Conservation (phyloP, 1,140 invertebrate genomes). For the Hyposmocoma kahamanoa region DNA sequence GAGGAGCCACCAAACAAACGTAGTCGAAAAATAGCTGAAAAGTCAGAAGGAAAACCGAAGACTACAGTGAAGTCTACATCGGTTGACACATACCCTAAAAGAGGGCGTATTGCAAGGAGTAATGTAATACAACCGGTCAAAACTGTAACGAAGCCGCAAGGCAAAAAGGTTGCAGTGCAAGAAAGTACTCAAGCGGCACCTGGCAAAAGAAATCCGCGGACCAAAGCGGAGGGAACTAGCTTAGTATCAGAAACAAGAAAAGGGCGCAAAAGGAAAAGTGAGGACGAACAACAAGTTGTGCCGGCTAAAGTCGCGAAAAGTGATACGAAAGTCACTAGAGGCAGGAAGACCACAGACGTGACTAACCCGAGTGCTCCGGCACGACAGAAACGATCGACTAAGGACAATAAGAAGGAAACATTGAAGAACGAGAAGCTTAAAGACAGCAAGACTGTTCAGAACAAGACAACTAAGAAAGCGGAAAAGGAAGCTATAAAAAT, state of each 20-base stretch:
- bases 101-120: neutral
- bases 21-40: constrained; percentile 9
- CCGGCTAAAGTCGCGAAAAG: neutral
- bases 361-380: neutral
- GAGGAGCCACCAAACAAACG: neutral
- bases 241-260: neutral
- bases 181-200: neutral
- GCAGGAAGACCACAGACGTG: neutral
- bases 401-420: neutral
- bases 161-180: constrained; percentile 9
- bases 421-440: too few species aligned
- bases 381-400: neutral
- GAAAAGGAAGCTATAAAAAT: too few species aligned
- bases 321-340: neutral
- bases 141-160: neutral
- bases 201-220: neutral
- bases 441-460: too few species aligned
- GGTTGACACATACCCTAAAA: neutral
- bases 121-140: neutral
- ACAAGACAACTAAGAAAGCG: too few species aligned
- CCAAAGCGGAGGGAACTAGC: neutral
- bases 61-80: neutral
- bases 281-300: neutral
- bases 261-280: neutral
- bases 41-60: neutral